Evolutionary conservation across 2,113 vertebrate genomes (phyloP).

Genomic region (Sylvilagus bachmani): DNA sequence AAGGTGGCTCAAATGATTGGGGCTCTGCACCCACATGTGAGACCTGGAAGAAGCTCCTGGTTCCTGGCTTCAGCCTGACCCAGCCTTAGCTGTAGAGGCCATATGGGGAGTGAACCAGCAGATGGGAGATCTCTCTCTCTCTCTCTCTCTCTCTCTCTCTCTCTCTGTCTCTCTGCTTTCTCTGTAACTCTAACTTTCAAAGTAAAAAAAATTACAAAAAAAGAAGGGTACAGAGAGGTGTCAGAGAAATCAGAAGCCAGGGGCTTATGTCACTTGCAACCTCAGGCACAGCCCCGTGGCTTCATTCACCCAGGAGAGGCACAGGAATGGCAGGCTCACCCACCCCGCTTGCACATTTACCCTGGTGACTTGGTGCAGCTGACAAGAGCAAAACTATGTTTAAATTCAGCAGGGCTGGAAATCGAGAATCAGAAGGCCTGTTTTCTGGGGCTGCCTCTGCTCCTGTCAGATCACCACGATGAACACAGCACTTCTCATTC

Average conservation of each 20-base stretch:
- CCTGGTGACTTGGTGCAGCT: not conserved
- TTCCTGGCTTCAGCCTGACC: too few relatives aligned
- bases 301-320: not conserved
- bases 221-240: not conserved
- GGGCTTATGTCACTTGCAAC: not conserved
- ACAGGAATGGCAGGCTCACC: not conserved
- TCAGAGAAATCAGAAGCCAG: not conserved
- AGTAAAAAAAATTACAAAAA: too few relatives aligned
- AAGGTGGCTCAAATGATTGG: too few relatives aligned
- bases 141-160: too few relatives aligned
- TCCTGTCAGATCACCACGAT: not conserved
- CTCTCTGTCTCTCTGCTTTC: too few relatives aligned
- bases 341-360: not conserved
- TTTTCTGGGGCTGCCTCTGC: not conserved
- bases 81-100: too few relatives aligned
- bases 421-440: not conserved
- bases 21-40: too few relatives aligned
- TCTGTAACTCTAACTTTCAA: too few relatives aligned
- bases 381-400: not conserved
- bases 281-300: not conserved
- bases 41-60: too few relatives aligned
- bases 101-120: too few relatives aligned
- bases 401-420: not conserved
- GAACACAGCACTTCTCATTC: fast-evolving
- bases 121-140: too few relatives aligned